These are phyloP conservation scores for Malurus splendens DNA, from an alignment of 2,797 vertebrate species.

Conservation along the genomic window DNA sequence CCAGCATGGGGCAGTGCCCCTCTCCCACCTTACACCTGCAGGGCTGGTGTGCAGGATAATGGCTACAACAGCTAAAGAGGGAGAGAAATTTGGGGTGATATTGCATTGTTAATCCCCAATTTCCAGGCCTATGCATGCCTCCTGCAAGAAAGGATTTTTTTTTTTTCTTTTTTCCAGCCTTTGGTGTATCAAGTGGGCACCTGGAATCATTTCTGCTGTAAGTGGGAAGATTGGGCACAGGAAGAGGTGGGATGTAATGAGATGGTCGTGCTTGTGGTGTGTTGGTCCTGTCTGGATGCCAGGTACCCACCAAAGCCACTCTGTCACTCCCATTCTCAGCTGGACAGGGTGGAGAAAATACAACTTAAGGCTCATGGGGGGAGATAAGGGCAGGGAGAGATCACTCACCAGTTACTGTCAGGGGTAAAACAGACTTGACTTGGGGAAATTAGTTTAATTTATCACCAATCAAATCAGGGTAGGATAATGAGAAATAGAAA, in stretches of 20 bases:
- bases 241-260: not conserved
- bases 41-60: not conserved
- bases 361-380: not conserved
- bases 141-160: not conserved
- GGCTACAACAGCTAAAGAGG: not conserved
- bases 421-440: not conserved
- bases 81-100: not conserved
- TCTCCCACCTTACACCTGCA: not conserved
- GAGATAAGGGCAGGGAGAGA: not conserved
- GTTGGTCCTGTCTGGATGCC: not conserved
- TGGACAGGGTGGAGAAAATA: not conserved
- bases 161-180: not conserved
- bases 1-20: not conserved
- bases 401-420: not conserved
- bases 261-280: not conserved
- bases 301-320: not conserved
- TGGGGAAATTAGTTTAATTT: not conserved
- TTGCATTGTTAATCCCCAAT: not conserved
- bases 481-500: not conserved
- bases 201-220: not conserved
- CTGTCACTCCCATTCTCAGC: not conserved
- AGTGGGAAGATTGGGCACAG: not conserved
- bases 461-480: not conserved
- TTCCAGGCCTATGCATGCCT: not conserved
- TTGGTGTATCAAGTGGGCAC: not conserved